Conservation (phyloP, 1,140 invertebrate species). For the Papilio polytes region DNA sequence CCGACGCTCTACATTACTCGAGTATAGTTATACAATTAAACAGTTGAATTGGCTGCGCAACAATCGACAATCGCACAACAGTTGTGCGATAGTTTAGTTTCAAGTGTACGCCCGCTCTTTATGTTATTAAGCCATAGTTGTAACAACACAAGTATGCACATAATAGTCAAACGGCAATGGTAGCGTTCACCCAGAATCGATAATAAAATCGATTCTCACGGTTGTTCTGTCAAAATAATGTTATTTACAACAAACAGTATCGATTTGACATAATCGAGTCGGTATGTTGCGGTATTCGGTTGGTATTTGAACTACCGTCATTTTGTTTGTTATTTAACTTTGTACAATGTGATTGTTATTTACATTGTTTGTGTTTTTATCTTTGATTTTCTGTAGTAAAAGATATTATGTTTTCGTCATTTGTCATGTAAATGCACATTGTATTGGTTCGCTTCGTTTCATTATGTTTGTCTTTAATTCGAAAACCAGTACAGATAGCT, state of each 20-base stretch:
- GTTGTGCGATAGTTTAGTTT: too few species aligned
- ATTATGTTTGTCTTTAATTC: slow-evolving; percentile 6
- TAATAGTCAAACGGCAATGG: slow-evolving; percentile 44
- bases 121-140: not conserved
- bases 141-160: not conserved
- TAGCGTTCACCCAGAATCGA: slow-evolving; percentile 46
- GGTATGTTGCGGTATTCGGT: slow-evolving; percentile 35
- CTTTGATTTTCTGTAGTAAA: not conserved
- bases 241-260: slow-evolving; percentile 52
- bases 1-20: too few species aligned
- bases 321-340: slow-evolving; percentile 2
- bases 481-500: not conserved
- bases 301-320: slow-evolving; percentile 29
- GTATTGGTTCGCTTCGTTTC: not conserved
- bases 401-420: not conserved
- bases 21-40: too few species aligned
- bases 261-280: slow-evolving; percentile 39
- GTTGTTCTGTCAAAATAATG: slow-evolving; percentile 52
- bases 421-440: not conserved
- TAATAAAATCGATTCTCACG: slow-evolving; percentile 53
- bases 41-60: too few species aligned
- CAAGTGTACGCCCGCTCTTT: too few species aligned
- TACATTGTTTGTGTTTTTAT: not conserved
- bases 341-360: not conserved
- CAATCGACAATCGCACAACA: too few species aligned